phyloP scores from a whole-genome alignment of 2,113 vertebrate genomes.

The Hystrix brachyura region DNA sequence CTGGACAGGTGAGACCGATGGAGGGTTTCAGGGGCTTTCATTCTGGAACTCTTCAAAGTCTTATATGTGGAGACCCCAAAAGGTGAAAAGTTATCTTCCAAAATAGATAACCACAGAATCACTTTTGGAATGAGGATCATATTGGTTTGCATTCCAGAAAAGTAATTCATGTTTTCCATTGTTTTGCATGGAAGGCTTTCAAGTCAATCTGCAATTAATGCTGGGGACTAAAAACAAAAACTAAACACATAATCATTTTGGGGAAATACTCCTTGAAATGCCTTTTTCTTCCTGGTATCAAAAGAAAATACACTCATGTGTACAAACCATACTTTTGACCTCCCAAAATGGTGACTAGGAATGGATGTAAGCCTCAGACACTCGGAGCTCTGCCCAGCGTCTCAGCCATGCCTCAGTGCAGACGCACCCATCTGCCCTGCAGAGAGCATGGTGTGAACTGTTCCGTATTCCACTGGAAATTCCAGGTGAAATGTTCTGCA shows the following conservation, averaged over 20 bases:
- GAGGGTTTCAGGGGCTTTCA: conserved; percentile 85
- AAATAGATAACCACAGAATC: conserved; percentile 80
- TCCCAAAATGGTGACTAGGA: conserved; percentile 91
- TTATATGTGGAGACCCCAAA: conserved; percentile 79
- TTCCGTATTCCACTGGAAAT: conserved; percentile 90
- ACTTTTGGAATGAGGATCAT: conserved; percentile 88
- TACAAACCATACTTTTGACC: conserved; percentile 92
- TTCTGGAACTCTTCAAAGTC: conserved; percentile 86
- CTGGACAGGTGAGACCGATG: conserved; percentile 88
- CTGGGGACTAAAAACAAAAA: conserved; percentile 87
- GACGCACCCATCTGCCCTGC: conserved; percentile 86
- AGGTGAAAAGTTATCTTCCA: conserved; percentile 77
- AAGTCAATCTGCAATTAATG: conserved; percentile 88
- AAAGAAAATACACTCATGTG: conserved; percentile 87
- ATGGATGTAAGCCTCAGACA: conserved; percentile 91
- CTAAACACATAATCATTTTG: conserved; percentile 84
- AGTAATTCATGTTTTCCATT: conserved; percentile 90
- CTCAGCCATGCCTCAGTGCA: conserved; percentile 86
- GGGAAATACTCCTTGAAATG: conserved; percentile 88
- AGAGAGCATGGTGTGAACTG: conserved; percentile 89
- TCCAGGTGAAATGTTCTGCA: conserved; percentile 91
- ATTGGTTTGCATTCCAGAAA: conserved; percentile 89
- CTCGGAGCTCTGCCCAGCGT: conserved; percentile 90
- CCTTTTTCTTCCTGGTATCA: conserved; percentile 90
- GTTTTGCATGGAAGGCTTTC: conserved; percentile 93